Evolutionary conservation across 2,888 invertebrate genomes (phyloP), one percentile per base, ranked within the genome.

Genomic region (Anthophora plumipes): DNA sequence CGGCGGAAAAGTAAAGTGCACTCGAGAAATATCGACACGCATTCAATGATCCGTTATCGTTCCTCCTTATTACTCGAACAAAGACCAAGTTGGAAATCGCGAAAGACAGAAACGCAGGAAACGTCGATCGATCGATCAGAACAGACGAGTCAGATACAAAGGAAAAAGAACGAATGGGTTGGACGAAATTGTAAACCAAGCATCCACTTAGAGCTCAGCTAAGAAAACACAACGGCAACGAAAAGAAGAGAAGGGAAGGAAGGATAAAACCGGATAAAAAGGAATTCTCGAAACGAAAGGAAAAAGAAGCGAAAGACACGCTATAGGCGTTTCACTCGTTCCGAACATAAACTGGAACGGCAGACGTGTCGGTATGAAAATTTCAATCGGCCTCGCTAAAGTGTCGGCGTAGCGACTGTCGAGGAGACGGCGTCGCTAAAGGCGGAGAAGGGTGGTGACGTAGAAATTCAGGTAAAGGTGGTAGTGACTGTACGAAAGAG

Each of bases 351-450:
- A 91, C 89, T 85, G 84, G 86, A 83, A 86, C 85, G 89, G 85
- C 86, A 89, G 88, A 90, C 89, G 90, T 87, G 89, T 87, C 82
- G 88, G 89, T 90, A 90, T 91, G 91, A 91, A 92, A 92, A 91
- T 91, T 91, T 91, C 92, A 91, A 92, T 91, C 89, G 89, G 82
- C 83, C 72, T 66, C 12, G 77, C 77, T 78, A 71, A 88, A 87
- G 87, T 86, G 88, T 81, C 88, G 86, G 85, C 75, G 60, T 80
- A 71, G 86, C 77, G 78, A 80, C 76, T 73, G 73, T 77, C 73
- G 80, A 54, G 75, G 60, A 67, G 77, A 57, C 54, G 72, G 78
- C 75, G 77, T 78, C 70, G 69, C 69, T 20, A 75, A 81, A 80
- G 83, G 69, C 68, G 74, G 67, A 57, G 68, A 8, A 77, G 75